A percentile compares a stretch with the other conserved stretches of the same genome.
Evolutionary conservation across 2,888 invertebrate species (phyloP).

Genomic region (Leptinotarsa peninsularis): DNA sequence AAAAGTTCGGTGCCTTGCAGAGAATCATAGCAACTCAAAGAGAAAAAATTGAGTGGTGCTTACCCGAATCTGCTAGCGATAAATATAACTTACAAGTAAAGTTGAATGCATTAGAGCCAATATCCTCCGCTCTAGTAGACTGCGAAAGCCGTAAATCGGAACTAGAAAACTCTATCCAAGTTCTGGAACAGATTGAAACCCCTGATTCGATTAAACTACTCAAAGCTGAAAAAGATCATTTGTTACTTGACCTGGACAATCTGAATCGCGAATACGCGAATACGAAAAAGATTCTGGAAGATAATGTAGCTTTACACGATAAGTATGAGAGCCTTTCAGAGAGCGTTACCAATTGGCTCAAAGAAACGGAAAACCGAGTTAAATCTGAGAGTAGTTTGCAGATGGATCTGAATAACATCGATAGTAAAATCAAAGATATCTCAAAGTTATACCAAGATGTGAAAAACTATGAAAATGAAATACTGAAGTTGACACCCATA

Average conservation of each 20-base stretch:
- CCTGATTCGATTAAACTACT: conserved; percentile 77
- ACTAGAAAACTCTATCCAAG: conserved; percentile 77
- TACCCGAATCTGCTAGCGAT: conserved; percentile 89
- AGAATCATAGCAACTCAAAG: conserved; percentile 83
- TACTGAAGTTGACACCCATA: conserved; percentile 75
- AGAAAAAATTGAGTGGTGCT: conserved; percentile 93
- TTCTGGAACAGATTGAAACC: conserved; percentile 80
- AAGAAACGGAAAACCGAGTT: conserved; percentile 81
- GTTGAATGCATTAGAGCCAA: conserved; percentile 81
- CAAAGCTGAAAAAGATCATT: conserved; percentile 76
- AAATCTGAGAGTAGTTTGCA: conserved; percentile 80
- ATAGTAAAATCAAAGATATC: conserved; percentile 77
- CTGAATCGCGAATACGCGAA: conserved; percentile 76
- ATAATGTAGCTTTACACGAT: conserved; percentile 82
- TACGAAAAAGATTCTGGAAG: conserved; percentile 76
- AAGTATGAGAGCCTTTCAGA: conserved; percentile 84
- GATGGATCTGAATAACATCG: conserved; percentile 76
- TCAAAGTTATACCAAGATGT: conserved; percentile 74
- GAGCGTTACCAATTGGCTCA: conserved; percentile 80
- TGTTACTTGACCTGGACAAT: conserved; percentile 78
- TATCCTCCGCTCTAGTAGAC: conserved; percentile 79
- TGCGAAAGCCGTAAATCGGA: conserved; percentile 77
- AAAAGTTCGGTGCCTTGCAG: conserved; percentile 84
- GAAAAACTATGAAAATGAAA: conserved; percentile 73
- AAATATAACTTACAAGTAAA: conserved; percentile 94